phyloP scores from a whole-genome alignment of 1,140 invertebrate species.

The Anadara kagoshimensis region DNA sequence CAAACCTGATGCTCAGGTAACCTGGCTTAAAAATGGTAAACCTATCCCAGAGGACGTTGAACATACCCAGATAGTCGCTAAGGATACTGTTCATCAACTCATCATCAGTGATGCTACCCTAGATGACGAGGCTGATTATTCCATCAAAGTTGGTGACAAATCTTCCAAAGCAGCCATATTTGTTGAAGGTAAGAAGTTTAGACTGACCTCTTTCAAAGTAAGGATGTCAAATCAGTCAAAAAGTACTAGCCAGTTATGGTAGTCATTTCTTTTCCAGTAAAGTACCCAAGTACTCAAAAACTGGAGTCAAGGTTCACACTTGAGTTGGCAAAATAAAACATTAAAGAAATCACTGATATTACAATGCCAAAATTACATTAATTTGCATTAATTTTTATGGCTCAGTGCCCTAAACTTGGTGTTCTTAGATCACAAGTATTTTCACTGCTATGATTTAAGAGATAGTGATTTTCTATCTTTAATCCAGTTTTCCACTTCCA shows the following conservation, averaged over 20 bases:
- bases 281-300: too few relatives aligned
- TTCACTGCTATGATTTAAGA: too few relatives aligned
- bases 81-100: slow-evolving; percentile 49
- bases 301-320: too few relatives aligned
- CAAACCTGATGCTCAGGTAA: slow-evolving; percentile 55
- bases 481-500: too few relatives aligned
- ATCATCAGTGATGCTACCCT: slow-evolving; percentile 47
- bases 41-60: slow-evolving; percentile 41
- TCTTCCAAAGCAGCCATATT: slow-evolving; percentile 55
- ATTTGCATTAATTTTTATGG: too few relatives aligned
- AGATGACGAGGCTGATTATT: slow-evolving; percentile 60
- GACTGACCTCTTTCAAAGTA: too few relatives aligned
- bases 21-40: slow-evolving; percentile 57
- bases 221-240: background rate
- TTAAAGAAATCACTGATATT: too few relatives aligned
- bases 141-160: slow-evolving; percentile 58
- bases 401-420: too few relatives aligned
- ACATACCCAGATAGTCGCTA: slow-evolving; percentile 44
- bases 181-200: slow-evolving; percentile 56
- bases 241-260: background rate
- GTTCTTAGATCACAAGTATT: too few relatives aligned
- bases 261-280: background rate
- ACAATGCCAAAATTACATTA: too few relatives aligned
- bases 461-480: too few relatives aligned
- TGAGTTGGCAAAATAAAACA: too few relatives aligned